phyloP scores from a whole-genome alignment of 1,140 invertebrate species.

The Ooceraea biroi region DNA sequence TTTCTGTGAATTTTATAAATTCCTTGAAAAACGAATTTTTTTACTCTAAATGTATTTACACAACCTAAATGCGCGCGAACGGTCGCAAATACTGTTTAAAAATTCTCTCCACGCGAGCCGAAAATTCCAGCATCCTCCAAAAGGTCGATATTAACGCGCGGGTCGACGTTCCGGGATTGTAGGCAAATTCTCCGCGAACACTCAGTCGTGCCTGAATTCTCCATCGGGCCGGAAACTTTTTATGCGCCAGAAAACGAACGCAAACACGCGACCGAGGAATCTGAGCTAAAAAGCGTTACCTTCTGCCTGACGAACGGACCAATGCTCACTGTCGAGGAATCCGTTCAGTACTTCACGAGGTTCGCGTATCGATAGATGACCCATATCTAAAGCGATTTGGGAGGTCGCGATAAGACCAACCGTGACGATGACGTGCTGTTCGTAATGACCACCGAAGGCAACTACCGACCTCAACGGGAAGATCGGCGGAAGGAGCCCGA shows the following conservation, averaged over 20 bases:
- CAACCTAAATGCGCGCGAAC: too few species aligned
- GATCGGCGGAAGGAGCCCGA: not conserved
- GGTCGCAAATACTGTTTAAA: too few species aligned
- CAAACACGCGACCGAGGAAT: conserved; percentile 4
- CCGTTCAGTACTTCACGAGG: conserved; percentile 12
- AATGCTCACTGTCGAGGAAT: not conserved
- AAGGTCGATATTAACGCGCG: too few species aligned
- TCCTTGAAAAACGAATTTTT: too few species aligned
- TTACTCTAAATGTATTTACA: too few species aligned
- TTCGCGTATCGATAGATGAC: not conserved
- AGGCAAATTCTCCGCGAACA: not conserved
- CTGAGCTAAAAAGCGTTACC: not conserved
- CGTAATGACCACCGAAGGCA: not conserved
- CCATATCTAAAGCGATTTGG: conserved; percentile 10
- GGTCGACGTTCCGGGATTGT: not conserved
- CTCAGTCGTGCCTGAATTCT: not conserved
- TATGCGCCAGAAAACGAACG: not conserved
- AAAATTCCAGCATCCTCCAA: too few species aligned
- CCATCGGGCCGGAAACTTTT: not conserved
- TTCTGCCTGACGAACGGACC: not conserved
- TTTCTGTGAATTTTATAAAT: too few species aligned
- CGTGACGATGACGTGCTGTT: not conserved
- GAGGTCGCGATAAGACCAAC: conserved; percentile 7
- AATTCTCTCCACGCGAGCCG: too few species aligned
- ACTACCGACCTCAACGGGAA: not conserved